These are phyloP conservation scores for Phylloscopus trochilus DNA, from an alignment of 2,113 vertebrate species.

Conservation along the genomic window DNA sequence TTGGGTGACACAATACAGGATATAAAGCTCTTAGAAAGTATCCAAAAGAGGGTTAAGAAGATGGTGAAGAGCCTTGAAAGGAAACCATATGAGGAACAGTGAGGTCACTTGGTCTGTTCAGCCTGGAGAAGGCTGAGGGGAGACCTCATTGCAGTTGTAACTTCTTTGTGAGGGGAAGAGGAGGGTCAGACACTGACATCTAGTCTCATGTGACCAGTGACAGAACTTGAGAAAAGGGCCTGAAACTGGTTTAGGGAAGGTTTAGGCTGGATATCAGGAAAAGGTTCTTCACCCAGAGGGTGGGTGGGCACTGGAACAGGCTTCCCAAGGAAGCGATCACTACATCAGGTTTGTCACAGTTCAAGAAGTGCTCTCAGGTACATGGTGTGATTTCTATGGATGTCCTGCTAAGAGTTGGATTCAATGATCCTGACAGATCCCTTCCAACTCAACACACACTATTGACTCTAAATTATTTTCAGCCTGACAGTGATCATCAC, in stretches of 20 bases:
- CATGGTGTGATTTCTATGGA: not conserved
- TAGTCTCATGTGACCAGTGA: not conserved
- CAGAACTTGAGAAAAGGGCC: not conserved
- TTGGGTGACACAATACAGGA: rapidly evolving
- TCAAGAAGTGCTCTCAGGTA: not conserved
- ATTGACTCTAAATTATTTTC: not conserved
- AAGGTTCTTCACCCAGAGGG: not conserved
- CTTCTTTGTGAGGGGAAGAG: too few species aligned
- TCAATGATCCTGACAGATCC: not conserved
- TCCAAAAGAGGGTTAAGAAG: not conserved
- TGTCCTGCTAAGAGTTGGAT: not conserved
- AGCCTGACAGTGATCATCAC: not conserved
- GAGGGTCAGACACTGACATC: not conserved
- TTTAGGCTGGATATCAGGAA: not conserved
- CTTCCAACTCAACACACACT: not conserved
- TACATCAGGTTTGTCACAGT: not conserved
- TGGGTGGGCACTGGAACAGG: not conserved
- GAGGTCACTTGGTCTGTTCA: not conserved
- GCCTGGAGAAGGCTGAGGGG: not conserved
- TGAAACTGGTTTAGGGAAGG: not conserved
- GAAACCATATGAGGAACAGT: rapidly evolving
- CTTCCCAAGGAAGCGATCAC: not conserved
- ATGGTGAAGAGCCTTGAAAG: not conserved
- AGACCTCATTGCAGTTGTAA: not conserved
- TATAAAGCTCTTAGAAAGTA: not conserved